Evolutionary conservation across 2,113 vertebrate genomes (phyloP).

Genomic region (Falcunculus frontatus): DNA sequence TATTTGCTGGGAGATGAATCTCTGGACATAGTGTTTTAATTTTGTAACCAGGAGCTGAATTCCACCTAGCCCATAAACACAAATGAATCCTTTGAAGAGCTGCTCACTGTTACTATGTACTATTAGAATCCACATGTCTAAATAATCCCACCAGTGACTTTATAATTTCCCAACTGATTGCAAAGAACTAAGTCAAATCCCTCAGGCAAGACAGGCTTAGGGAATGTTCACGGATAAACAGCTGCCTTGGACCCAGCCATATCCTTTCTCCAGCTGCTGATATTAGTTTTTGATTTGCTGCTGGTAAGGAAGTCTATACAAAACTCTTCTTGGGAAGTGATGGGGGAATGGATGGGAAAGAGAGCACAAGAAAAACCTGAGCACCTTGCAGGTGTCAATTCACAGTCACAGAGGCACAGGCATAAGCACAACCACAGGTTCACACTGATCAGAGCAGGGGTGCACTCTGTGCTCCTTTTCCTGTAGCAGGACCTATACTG

Average conservation of each 20-base stretch:
- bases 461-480: accelerated
- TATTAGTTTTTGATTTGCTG: background rate
- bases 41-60: background rate
- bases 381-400: background rate
- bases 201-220: background rate
- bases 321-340: background rate
- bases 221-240: background rate
- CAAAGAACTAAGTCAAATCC: background rate
- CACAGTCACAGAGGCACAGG: background rate
- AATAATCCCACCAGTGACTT: background rate
- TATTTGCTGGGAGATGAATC: background rate
- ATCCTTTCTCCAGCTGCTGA: background rate
- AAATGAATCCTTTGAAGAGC: background rate
- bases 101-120: background rate
- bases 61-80: background rate
- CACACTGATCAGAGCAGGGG: too few relatives aligned
- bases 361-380: background rate
- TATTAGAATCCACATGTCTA: background rate
- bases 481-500: background rate
- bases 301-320: background rate
- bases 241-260: background rate
- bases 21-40: background rate
- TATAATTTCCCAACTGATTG: background rate
- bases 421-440: background rate
- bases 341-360: background rate